Evolutionary conservation across 2,113 vertebrate genomes (phyloP).

Genomic region (Notiomystis cincta): DNA sequence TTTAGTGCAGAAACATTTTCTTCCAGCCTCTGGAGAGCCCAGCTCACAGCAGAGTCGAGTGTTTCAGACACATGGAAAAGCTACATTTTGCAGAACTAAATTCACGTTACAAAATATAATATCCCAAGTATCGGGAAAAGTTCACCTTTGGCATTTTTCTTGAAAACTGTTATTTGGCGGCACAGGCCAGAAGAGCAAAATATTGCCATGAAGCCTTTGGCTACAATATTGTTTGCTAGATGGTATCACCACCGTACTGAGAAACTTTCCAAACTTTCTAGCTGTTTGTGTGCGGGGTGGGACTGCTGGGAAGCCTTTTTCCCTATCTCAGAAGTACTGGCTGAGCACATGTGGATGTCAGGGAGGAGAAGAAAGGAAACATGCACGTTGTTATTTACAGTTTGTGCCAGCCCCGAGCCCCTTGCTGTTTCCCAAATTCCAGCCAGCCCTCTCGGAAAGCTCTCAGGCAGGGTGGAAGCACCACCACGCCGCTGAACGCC

Average conservation of each 20-base stretch:
- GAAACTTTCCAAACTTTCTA: slow-evolving; percentile 65
- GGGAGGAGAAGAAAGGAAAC: not conserved
- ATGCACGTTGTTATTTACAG: not conserved
- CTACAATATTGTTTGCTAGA: not conserved
- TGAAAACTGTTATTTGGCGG: not conserved
- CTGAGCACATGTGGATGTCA: not conserved
- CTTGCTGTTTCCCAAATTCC: not conserved
- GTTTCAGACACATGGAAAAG: not conserved
- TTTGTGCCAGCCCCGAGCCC: not conserved
- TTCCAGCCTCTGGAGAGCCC: slow-evolving; percentile 8
- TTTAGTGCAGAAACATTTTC: not conserved
- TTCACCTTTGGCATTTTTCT: not conserved
- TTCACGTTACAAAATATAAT: not conserved
- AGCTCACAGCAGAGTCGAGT: not conserved
- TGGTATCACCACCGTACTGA: not conserved
- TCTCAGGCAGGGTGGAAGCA: not conserved
- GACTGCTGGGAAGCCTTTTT: not conserved
- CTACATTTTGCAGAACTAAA: not conserved
- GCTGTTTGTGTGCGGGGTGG: not conserved
- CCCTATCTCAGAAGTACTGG: not conserved
- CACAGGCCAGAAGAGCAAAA: not conserved
- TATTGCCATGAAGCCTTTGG: not conserved
- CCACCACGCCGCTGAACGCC: rapidly evolving
- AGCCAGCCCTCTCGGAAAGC: not conserved
- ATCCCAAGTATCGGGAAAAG: not conserved